These are phyloP conservation scores for Schizothorax lantsangensis DNA, from an alignment of 2,797 vertebrate genomes.

Conservation along the genomic window DNA sequence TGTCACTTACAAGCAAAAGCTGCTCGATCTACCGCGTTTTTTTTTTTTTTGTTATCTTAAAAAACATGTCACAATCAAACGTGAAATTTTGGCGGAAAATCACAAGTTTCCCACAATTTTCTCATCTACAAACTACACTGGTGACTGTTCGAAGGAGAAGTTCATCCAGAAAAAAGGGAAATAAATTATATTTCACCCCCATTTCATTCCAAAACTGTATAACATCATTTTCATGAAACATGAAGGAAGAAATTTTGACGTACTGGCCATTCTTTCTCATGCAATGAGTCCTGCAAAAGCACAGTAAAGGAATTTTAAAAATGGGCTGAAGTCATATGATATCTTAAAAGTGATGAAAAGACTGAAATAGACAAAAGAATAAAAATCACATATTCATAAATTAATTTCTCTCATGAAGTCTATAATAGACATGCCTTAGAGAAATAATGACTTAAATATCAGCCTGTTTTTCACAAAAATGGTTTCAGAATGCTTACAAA, in stretches of 20 bases:
- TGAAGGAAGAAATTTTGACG: neutral
- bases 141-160: neutral
- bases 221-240: neutral
- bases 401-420: neutral
- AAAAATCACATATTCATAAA: neutral
- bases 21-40: neutral
- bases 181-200: neutral
- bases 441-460: constrained; percentile 1
- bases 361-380: neutral
- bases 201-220: neutral
- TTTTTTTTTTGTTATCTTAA: neutral
- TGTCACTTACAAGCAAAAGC: constrained; percentile 8
- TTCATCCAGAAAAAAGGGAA: neutral
- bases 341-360: neutral
- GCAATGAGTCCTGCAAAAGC: neutral
- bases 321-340: neutral
- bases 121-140: neutral
- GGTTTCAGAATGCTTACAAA: neutral
- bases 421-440: neutral
- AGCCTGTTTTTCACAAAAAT: neutral
- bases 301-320: neutral
- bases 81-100: neutral
- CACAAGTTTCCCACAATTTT: neutral
- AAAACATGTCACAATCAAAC: constrained; percentile 10
- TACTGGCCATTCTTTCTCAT: neutral